These are phyloP conservation scores for Xyliphius kryptos DNA, from an alignment of 2,113 vertebrate species.

Conservation along the genomic window DNA sequence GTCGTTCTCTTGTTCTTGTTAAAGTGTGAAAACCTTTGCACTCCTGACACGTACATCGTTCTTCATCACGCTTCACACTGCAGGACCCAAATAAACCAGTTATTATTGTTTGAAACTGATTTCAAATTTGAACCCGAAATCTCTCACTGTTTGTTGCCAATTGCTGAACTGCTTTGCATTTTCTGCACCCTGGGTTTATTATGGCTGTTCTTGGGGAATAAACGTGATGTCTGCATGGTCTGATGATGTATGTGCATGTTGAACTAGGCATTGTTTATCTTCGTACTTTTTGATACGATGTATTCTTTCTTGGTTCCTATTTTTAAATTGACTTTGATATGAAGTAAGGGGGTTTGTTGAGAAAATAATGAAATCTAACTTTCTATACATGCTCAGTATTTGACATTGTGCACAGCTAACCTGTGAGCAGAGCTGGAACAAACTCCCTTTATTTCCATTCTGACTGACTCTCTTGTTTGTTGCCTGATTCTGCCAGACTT, in stretches of 20 bases:
- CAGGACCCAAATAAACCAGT: conserved; percentile 39
- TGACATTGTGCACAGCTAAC: conserved; percentile 57
- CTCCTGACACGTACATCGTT: conserved; percentile 37
- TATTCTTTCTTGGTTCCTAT: conserved; percentile 80
- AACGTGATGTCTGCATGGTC: conserved; percentile 88
- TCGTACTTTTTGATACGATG: conserved; percentile 93
- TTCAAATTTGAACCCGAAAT: conserved; percentile 40
- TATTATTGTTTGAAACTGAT: conserved; percentile 48
- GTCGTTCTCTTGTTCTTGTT: conserved; percentile 22
- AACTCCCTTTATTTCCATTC: conserved; percentile 59
- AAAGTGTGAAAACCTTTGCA: conserved; percentile 34
- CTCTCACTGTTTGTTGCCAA: conserved; percentile 68
- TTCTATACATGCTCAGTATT: conserved; percentile 58
- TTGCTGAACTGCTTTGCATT: conserved; percentile 61
- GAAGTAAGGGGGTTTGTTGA: conserved; percentile 78
- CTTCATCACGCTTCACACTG: conserved; percentile 23
- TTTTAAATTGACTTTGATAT: conserved; percentile 94
- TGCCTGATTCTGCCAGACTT: conserved; percentile 84
- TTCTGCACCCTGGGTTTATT: conserved; percentile 72
- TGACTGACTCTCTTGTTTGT: conserved; percentile 75
- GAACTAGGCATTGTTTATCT: conserved; percentile 69
- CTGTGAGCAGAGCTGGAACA: conserved; percentile 65
- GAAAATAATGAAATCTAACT: conserved; percentile 46
- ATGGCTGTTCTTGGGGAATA: conserved; percentile 73
- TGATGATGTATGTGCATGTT: conserved; percentile 87